Percentiles rank a stretch among this genome's conserved stretches.
phyloP scores from a whole-genome alignment of 2,113 vertebrate species.

The Bagarius yarrelli region DNA sequence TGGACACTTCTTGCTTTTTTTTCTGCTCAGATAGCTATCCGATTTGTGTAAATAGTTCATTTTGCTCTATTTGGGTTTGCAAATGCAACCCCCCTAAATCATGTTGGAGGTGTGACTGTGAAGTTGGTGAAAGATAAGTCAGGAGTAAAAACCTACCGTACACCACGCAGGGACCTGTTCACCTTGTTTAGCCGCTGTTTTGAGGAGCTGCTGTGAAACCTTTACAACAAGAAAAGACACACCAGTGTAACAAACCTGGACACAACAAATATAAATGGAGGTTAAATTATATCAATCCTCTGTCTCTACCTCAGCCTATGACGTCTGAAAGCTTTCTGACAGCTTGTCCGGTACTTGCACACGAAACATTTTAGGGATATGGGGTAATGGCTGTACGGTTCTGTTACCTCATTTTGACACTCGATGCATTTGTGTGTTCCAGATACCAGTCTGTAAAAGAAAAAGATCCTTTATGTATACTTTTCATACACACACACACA shows the following conservation, averaged over 20 bases:
- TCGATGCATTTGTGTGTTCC: conserved; percentile 86
- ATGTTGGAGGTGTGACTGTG: too few relatives aligned
- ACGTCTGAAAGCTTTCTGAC: conserved; percentile 87
- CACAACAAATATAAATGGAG: too few relatives aligned
- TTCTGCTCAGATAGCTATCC: too few relatives aligned
- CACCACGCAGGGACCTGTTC: conserved; percentile 70
- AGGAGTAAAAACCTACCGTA: conserved; percentile 67
- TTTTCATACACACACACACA: conserved; percentile 1
- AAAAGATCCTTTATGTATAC: not conserved
- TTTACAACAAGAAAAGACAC: conserved; percentile 53
- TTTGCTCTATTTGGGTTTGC: too few relatives aligned
- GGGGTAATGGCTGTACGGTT: conserved; percentile 89
- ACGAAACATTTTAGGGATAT: conserved; percentile 82
- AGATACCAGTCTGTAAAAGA: conserved; percentile 64
- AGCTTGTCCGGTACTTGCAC: conserved; percentile 91
- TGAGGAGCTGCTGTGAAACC: conserved; percentile 85
- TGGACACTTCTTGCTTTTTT: too few relatives aligned
- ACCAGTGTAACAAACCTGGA: not conserved
- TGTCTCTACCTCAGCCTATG: conserved; percentile 90
- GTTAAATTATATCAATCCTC: too few relatives aligned
- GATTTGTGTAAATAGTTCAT: too few relatives aligned
- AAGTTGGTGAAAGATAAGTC: not conserved
- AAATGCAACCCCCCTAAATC: too few relatives aligned
- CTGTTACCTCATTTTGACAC: conserved; percentile 78
- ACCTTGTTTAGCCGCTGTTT: conserved; percentile 82